These are phyloP conservation scores for Eupithecia dodoneata DNA, from an alignment of 2,888 invertebrate genomes.

Conservation along the genomic window DNA sequence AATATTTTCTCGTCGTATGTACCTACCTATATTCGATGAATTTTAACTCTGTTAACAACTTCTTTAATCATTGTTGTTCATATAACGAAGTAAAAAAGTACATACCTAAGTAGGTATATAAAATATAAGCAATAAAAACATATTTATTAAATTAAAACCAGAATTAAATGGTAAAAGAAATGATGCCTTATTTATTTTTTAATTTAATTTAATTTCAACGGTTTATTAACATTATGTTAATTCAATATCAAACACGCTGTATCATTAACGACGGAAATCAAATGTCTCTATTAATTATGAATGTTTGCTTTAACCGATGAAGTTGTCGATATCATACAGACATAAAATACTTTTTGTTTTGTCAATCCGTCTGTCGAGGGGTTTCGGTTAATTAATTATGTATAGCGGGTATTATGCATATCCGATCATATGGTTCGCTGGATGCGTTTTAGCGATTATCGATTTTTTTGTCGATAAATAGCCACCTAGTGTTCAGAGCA, in stretches of 20 bases:
- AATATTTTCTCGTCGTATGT: not conserved
- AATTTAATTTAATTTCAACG: not conserved
- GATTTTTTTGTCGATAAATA: not conserved
- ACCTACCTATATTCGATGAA: not conserved
- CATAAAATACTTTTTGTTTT: constrained; percentile 77
- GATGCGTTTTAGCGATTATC: constrained; percentile 51
- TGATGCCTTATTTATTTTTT: no score
- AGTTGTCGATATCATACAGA: constrained; percentile 77
- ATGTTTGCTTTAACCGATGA: constrained; percentile 76
- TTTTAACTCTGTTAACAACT: no score
- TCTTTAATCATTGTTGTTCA: no score
- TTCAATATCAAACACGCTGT: constrained; percentile 50
- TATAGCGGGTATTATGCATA: constrained; percentile 80
- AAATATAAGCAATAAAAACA: no score
- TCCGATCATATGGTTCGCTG: constrained; percentile 72
- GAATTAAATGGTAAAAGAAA: no score
- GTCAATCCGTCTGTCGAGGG: constrained; percentile 68
- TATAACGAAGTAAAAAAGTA: no score
- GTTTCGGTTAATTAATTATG: constrained; percentile 77
- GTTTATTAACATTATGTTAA: not conserved
- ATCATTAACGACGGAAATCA: constrained; percentile 72
- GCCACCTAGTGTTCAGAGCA: not conserved
- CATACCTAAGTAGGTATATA: no score
- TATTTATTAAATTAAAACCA: no score
- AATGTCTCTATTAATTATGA: constrained; percentile 74